phyloP scores from a whole-genome alignment of 23 tunicate genomes.

The Halocynthia roretzi region DNA sequence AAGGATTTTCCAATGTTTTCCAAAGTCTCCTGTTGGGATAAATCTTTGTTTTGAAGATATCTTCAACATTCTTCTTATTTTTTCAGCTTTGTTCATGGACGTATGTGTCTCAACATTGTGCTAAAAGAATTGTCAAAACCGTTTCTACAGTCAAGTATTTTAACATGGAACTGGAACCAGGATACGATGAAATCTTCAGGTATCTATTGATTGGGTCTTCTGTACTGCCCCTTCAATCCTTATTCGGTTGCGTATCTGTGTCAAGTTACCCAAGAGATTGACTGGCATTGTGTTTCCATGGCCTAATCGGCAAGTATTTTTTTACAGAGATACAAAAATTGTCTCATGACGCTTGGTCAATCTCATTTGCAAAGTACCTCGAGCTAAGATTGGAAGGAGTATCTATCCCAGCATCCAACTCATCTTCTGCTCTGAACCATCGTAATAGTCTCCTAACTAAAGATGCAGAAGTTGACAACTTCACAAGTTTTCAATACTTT shows the following conservation, averaged over 20 bases:
- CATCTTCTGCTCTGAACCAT: conserved; percentile 8
- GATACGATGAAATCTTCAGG: conserved; percentile 65
- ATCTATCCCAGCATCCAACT: conserved; percentile 3
- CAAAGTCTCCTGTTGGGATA: neutral
- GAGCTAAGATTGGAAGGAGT: conserved; percentile 48
- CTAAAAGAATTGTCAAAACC: conserved; percentile 90
- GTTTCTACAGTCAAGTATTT: conserved; percentile 33
- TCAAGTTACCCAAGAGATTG: no score
- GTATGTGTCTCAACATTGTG: conserved; percentile 53
- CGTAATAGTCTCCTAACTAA: neutral
- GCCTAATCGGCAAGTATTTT: neutral
- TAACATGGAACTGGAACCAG: conserved; percentile 88
- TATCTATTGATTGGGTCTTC: no score
- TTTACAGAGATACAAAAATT: conserved; percentile 50
- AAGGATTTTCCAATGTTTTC: neutral
- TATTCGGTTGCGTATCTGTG: no score
- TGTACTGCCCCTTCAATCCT: no score
- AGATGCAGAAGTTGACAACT: conserved; percentile 19
- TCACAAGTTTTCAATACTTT: conserved; percentile 68
- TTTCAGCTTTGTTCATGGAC: conserved; percentile 77
- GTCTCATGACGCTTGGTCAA: conserved; percentile 71
- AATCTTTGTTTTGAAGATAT: neutral
- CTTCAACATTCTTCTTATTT: neutral
- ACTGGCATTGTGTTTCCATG: no score
- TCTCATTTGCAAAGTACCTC: conserved; percentile 87